Conservation (phyloP, 2,113 vertebrate species). For the Lycocorax pyrrhopterus region DNA sequence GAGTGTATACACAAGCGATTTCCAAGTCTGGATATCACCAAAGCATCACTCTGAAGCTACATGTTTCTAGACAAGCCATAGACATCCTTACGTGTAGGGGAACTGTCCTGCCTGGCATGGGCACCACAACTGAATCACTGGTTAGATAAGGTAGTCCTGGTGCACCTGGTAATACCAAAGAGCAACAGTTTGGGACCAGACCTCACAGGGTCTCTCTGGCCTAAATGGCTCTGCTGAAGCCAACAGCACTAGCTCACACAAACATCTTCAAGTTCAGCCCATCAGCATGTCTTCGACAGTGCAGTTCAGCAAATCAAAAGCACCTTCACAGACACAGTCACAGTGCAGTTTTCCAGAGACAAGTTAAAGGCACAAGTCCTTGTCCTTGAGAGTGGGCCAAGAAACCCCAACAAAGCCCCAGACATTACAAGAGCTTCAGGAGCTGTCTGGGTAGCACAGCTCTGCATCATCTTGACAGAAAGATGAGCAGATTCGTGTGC, state of each 20-base stretch:
- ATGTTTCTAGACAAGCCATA: not conserved
- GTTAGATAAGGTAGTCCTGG: not conserved
- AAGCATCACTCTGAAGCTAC: not conserved
- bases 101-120: not conserved
- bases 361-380: not conserved
- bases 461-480: not conserved
- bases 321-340: not conserved
- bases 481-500: not conserved
- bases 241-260: not conserved
- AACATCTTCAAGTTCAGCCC: not conserved
- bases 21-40: not conserved
- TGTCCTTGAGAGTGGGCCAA: not conserved
- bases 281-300: not conserved
- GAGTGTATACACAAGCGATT: not conserved
- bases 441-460: not conserved
- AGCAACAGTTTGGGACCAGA: not conserved
- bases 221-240: not conserved
- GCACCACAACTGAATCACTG: not conserved
- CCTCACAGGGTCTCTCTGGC: not conserved
- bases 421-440: not conserved
- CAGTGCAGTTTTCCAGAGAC: not conserved
- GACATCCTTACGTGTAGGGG: not conserved
- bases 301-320: not conserved
- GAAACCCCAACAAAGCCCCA: not conserved
- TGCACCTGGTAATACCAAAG: not conserved